Conservation (phyloP, 64 coral and sea anemone species). For the Porites australiensis region DNA sequence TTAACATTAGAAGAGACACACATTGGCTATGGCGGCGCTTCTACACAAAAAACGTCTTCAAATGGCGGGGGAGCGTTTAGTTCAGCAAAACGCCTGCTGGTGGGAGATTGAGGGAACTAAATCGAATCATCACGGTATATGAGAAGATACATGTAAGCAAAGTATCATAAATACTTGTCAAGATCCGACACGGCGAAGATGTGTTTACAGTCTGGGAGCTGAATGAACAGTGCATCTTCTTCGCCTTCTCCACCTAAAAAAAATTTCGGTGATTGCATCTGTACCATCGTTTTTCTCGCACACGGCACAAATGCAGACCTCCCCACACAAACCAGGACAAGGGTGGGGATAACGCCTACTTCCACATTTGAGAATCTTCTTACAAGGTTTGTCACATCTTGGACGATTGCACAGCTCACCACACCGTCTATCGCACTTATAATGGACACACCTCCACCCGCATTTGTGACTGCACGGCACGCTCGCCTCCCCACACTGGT, state of each 20-base stretch:
- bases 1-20: too few relatives aligned
- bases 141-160: too few relatives aligned
- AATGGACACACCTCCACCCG: slow-evolving; percentile 55
- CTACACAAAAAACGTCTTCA: too few relatives aligned
- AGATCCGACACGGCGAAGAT: slow-evolving; percentile 83
- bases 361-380: slow-evolving; percentile 21
- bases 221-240: slow-evolving; percentile 78
- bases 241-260: slow-evolving; percentile 58
- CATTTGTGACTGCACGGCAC: slow-evolving; percentile 13
- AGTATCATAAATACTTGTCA: too few relatives aligned
- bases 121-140: too few relatives aligned
- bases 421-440: slow-evolving; percentile 48
- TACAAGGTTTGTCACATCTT: slow-evolving; percentile 69
- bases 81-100: too few relatives aligned
- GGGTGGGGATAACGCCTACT: not conserved
- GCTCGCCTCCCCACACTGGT: slow-evolving; percentile 57
- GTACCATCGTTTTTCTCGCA: slow-evolving; percentile 2
- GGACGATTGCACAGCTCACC: slow-evolving; percentile 66
- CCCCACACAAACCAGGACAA: slow-evolving; percentile 60
- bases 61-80: too few relatives aligned
- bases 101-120: too few relatives aligned
- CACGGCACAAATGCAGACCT: slow-evolving; percentile 22
- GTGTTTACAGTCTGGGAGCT: slow-evolving; percentile 79
- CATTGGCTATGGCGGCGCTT: too few relatives aligned
- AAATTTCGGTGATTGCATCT: not conserved